These are phyloP conservation scores for Urophycis tenuis DNA, from an alignment of 2,797 vertebrate genomes.

Conservation along the genomic window DNA sequence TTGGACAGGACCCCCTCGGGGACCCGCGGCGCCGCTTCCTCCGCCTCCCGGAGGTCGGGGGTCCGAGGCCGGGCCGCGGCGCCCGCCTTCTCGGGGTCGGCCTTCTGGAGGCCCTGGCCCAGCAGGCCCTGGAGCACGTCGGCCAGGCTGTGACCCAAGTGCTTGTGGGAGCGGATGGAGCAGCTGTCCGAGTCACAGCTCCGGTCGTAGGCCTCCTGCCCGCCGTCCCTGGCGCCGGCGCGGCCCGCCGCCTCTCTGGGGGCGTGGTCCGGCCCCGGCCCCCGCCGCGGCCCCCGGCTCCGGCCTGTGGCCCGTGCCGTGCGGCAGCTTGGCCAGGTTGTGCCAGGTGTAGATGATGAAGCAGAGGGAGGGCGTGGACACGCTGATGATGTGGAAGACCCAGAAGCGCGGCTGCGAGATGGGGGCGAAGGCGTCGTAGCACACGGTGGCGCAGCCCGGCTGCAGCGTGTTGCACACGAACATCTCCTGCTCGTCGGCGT, in stretches of 20 bases:
- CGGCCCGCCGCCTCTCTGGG: neutral
- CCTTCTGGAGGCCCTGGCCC: conserved; percentile 30
- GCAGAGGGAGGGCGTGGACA: conserved; percentile 87
- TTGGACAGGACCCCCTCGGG: conserved; percentile 75
- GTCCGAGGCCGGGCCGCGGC: conserved; percentile 24
- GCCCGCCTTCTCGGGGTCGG: conserved; percentile 12
- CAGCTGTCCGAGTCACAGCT: conserved; percentile 79
- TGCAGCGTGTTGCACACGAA: conserved; percentile 93
- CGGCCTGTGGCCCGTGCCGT: conserved; percentile 39
- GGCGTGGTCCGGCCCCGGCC: conserved; percentile 31
- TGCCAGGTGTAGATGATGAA: conserved; percentile 94
- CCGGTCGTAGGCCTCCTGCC: conserved; percentile 55
- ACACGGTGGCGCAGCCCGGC: conserved; percentile 90
- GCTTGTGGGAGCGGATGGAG: conserved; percentile 67
- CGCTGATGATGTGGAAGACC: conserved; percentile 94
- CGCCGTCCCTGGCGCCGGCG: conserved; percentile 26
- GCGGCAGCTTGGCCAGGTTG: conserved; percentile 77
- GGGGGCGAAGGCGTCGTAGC: conserved; percentile 90
- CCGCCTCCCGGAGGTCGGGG: conserved; percentile 26
- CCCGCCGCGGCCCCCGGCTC: conserved; percentile 7
- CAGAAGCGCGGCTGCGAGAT: conserved; percentile 94
- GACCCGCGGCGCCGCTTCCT: conserved; percentile 23
- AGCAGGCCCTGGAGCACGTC: conserved; percentile 64
- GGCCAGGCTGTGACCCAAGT: conserved; percentile 65
- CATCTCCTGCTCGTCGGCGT: conserved; percentile 91